Conservation (phyloP, 2,797 vertebrate species). For the Macroramphosus scolopax region DNA sequence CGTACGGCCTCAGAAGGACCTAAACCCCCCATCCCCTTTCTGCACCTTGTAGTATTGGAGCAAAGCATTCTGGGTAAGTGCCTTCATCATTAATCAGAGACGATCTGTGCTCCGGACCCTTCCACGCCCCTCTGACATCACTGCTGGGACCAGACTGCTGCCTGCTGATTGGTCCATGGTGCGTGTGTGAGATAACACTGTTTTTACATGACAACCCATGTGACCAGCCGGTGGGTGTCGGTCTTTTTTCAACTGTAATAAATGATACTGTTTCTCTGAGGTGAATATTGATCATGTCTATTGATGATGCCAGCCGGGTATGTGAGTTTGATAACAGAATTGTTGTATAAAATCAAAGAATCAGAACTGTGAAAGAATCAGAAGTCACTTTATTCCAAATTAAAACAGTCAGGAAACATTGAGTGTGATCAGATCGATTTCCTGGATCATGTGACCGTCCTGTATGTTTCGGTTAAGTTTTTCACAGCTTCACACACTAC, state of each 20-base stretch:
- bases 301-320: conserved; percentile 6
- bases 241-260: conserved; percentile 71
- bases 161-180: conserved; percentile 29
- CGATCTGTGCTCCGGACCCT: conserved; percentile 48
- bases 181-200: conserved; percentile 23
- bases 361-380: no score
- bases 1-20: background rate
- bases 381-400: no score
- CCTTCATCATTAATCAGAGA: conserved; percentile 80
- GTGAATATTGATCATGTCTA: conserved; percentile 23
- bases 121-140: conserved; percentile 19
- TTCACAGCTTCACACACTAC: no score
- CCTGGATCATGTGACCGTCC: no score
- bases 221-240: conserved; percentile 39
- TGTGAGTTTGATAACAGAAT: no score
- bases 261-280: conserved; percentile 54
- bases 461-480: no score
- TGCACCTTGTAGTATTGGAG: conserved; percentile 80
- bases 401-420: no score
- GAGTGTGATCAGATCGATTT: no score
- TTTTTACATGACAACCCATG: conserved; percentile 58
- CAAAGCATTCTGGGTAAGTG: conserved; percentile 89
- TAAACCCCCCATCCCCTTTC: conserved; percentile 56
- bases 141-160: conserved; percentile 23
- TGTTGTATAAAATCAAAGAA: no score